Evolutionary conservation across 2,888 invertebrate genomes (phyloP).

Genomic region (Metellina segmentata): DNA sequence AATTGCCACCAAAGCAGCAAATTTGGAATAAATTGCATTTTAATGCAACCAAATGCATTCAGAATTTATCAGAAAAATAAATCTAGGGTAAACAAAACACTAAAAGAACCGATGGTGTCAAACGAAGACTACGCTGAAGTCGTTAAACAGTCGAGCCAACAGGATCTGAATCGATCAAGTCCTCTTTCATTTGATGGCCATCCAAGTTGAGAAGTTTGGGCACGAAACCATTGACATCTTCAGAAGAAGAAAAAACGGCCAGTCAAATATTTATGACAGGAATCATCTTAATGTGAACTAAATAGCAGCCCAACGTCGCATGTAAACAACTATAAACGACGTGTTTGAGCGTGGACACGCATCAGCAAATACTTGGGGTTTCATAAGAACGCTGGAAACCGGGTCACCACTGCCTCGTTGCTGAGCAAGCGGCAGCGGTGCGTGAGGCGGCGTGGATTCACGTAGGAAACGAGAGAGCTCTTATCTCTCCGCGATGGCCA

Average conservation of each 20-base stretch:
- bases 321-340: constrained; percentile 57
- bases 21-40: not conserved
- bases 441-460: constrained; percentile 36
- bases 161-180: not conserved
- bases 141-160: not conserved
- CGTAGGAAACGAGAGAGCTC: constrained; percentile 23
- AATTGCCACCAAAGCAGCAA: not conserved
- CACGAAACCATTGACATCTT: constrained; percentile 9
- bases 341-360: constrained; percentile 39
- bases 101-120: not conserved
- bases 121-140: not conserved
- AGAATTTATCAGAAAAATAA: not conserved
- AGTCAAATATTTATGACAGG: not conserved
- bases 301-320: constrained; percentile 61
- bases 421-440: constrained; percentile 23
- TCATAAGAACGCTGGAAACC: constrained; percentile 54
- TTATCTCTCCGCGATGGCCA: constrained; percentile 9
- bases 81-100: not conserved
- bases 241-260: too few species aligned
- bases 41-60: not conserved
- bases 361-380: constrained; percentile 27
- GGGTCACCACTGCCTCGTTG: constrained; percentile 34
- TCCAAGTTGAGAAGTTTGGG: not conserved
- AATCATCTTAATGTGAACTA: constrained; percentile 54
- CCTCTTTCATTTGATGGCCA: not conserved